A percentile compares a stretch with the other conserved stretches of the same genome.
Evolutionary conservation across 2,797 vertebrate species (phyloP).

Genomic region (Mormyrops attenuatus): DNA sequence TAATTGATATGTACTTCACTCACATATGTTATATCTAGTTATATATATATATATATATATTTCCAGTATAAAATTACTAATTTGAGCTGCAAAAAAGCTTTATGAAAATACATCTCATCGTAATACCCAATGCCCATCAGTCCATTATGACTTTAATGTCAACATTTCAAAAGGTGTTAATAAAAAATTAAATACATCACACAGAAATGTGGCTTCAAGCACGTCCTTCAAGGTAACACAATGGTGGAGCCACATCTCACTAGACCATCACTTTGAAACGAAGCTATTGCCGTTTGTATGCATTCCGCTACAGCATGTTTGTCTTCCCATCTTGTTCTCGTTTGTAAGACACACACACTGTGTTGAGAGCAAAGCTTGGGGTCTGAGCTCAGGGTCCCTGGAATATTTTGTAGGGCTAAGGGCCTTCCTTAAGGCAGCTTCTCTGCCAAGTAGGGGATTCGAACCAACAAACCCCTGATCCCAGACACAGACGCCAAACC

Average conservation of each 20-base stretch:
- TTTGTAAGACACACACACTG: not conserved
- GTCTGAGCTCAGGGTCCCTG: not conserved
- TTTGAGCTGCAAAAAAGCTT: not conserved
- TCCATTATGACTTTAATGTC: not conserved
- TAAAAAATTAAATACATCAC: not conserved
- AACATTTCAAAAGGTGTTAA: not conserved
- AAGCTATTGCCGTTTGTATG: not conserved
- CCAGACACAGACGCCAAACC: not conserved
- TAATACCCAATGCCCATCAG: not conserved
- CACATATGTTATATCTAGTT: not conserved
- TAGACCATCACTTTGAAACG: not conserved
- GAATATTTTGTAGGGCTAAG: not conserved
- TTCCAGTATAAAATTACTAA: not conserved
- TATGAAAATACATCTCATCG: not conserved
- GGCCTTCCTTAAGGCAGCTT: not conserved
- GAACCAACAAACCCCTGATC: not conserved
- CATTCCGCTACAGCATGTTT: not conserved
- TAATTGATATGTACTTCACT: not conserved
- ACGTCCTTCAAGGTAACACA: not conserved
- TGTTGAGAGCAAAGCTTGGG: not conserved
- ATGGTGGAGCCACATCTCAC: not conserved
- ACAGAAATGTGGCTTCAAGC: not conserved
- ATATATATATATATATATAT: no score
- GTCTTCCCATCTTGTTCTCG: not conserved
- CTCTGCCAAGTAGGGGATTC: not conserved